Conservation (phyloP, 1,140 invertebrate genomes). For the Solenopsis invicta region DNA sequence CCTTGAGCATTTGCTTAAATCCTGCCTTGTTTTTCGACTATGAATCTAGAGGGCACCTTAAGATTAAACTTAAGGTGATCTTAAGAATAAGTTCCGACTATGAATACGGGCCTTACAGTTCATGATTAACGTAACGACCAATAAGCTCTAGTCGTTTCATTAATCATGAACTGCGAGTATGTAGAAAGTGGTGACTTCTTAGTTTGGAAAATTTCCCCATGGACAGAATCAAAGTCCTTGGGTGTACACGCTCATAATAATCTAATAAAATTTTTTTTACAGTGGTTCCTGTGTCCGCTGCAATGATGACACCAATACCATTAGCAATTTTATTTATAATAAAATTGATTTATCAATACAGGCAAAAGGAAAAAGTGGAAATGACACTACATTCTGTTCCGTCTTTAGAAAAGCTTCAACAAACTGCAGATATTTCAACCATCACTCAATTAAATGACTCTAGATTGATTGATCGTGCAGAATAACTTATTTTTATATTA, state of each 20-base stretch:
- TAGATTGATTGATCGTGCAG: neutral
- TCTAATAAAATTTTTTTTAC: slow-evolving; percentile 54
- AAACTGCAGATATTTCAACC: slow-evolving; percentile 13
- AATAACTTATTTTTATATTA: neutral
- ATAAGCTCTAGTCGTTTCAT: too few relatives aligned
- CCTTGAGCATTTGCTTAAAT: too few relatives aligned
- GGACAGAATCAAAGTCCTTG: too few relatives aligned
- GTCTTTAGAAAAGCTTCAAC: slow-evolving; percentile 70
- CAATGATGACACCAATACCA: slow-evolving; percentile 97
- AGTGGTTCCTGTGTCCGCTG: slow-evolving; percentile 95
- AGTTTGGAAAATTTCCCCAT: too few relatives aligned
- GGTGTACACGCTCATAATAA: neutral
- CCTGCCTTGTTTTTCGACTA: too few relatives aligned
- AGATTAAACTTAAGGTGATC: too few relatives aligned
- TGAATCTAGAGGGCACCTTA: too few relatives aligned
- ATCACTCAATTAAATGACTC: neutral
- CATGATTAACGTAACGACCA: too few relatives aligned
- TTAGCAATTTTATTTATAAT: slow-evolving; percentile 89
- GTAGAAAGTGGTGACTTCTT: too few relatives aligned
- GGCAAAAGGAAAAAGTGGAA: slow-evolving; percentile 72
- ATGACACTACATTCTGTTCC: neutral
- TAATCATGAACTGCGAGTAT: too few relatives aligned
- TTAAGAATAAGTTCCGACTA: too few relatives aligned
- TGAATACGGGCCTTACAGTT: too few relatives aligned
- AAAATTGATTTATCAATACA: slow-evolving; percentile 78